A percentile compares a stretch with the other conserved stretches of the same genome.
These are phyloP conservation scores for Noctilio leporinus DNA, from an alignment of 2,113 vertebrate species.

Conservation along the genomic window DNA sequence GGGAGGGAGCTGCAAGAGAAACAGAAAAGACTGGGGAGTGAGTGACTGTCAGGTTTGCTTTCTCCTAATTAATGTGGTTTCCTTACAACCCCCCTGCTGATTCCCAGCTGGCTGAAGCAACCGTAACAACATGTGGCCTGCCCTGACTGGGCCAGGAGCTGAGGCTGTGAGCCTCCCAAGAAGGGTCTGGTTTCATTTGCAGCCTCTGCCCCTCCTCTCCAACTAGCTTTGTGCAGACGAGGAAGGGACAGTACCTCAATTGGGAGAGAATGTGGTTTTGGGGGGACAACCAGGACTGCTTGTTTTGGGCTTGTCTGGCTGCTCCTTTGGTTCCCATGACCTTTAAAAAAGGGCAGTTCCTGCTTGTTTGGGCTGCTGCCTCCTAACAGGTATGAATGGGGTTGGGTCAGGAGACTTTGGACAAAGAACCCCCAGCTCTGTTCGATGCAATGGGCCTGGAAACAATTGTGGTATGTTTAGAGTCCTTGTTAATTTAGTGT, in stretches of 20 bases:
- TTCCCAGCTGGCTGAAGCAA: constrained; percentile 57
- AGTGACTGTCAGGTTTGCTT: constrained; percentile 53
- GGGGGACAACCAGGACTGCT: not conserved
- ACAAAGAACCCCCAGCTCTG: not conserved
- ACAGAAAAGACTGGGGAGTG: not conserved
- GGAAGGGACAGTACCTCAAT: not conserved
- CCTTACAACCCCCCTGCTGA: constrained; percentile 48
- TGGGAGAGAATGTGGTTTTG: not conserved
- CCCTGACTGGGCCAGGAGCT: not conserved
- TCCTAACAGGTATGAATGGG: not conserved
- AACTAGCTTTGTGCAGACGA: not conserved
- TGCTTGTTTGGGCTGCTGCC: not conserved
- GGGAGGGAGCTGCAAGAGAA: not conserved
- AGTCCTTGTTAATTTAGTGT: not conserved
- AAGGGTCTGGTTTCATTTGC: constrained; percentile 53
- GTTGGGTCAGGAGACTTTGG: not conserved
- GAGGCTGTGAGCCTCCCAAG: not conserved
- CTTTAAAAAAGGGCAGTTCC: constrained; percentile 18
- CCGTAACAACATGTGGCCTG: constrained; percentile 47
- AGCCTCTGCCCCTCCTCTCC: not conserved
- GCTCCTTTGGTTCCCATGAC: constrained; percentile 28
- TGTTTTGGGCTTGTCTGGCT: not conserved
- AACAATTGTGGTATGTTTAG: not conserved
- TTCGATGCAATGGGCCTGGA: not conserved
- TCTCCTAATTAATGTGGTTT: constrained; percentile 61